Percentiles rank a stretch among this genome's conserved stretches.
Conservation (phyloP, 2,113 vertebrate species). For the Cephalopholis sonnerati region DNA sequence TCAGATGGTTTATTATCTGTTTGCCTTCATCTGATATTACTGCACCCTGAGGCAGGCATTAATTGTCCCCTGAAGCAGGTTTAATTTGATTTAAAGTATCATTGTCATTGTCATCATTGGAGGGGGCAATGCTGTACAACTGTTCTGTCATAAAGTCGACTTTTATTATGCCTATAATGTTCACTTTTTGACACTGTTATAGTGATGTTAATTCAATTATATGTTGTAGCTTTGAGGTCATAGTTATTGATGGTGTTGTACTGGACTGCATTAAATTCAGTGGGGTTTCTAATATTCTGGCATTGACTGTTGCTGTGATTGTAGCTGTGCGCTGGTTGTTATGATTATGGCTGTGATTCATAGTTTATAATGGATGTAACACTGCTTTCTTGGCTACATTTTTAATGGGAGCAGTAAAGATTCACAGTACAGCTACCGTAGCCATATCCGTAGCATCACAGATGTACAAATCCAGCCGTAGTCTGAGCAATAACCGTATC, state of each 20-base stretch:
- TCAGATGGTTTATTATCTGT: slow-evolving; percentile 7
- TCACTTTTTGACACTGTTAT: background rate
- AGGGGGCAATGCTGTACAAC: background rate
- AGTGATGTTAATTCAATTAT: background rate
- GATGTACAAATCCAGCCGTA: background rate
- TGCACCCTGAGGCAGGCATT: background rate
- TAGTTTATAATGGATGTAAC: too few species aligned
- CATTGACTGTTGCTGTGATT: too few species aligned
- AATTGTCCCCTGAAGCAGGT: slow-evolving; percentile 5
- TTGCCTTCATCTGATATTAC: slow-evolving; percentile 14
- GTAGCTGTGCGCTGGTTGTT: background rate
- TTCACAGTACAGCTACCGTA: background rate
- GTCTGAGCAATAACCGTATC: background rate
- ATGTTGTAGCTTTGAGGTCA: background rate
- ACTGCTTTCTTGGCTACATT: too few species aligned
- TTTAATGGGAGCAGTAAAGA: background rate
- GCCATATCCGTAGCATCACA: too few species aligned
- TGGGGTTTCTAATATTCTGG: too few species aligned
- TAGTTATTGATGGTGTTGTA: background rate
- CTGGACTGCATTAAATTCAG: too few species aligned
- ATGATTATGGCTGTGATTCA: background rate
- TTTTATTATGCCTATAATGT: background rate
- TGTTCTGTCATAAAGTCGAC: background rate
- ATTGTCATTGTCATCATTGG: background rate
- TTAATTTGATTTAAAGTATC: background rate